Evolutionary conservation across 2,797 vertebrate genomes (phyloP), one percentile per base, ranked within the genome.

Genomic region (Sebastes oblongus): DNA sequence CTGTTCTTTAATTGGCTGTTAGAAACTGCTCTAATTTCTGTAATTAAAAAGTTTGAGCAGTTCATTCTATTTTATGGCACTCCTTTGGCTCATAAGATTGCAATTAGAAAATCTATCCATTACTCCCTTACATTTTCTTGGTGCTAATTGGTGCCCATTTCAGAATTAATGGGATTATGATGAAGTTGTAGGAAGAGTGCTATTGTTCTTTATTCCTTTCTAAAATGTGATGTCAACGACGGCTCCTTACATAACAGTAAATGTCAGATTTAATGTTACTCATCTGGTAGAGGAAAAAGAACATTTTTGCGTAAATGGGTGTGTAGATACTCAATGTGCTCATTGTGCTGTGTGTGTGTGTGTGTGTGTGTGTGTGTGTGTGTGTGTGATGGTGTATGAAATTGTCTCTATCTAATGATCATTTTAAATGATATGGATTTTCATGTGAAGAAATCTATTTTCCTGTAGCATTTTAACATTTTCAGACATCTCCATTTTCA

Each of bases 131-230:
- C 75, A 88, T 92, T 88, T 87, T 72, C 84, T 74, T 20, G 27
- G 61, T 86, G 82, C 90, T 94, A 92, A 94, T 94, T 95, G 88
- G 89, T 79, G 82, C 91, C 92, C 81, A 78, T 91, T 93, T 92
- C 74, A 79, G 86, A 92, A 93, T 92, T 82, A 88, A 94, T 93
- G 83, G 83, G 54, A 86, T 91, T 88, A 85, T 90, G 91, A 92
- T 92, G 87, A 92, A 85, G 85, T 86, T 81, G 68, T 91, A 77
- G 71, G 81, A 89, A 54, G 72, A 79, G 86, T 77, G n/a, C 76
- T 74, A 62, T 55, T 85, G 83, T 89, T 60, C 65, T 77, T 86
- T 62, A 82, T 83, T 78, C 80, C 62, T 81, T 61, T 82, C 84
- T 14, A 74, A 78, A 75, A 54, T 88, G 93, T 78, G 78, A 66